phyloP scores from a whole-genome alignment of 2,113 vertebrate species.

The Micromys minutus region DNA sequence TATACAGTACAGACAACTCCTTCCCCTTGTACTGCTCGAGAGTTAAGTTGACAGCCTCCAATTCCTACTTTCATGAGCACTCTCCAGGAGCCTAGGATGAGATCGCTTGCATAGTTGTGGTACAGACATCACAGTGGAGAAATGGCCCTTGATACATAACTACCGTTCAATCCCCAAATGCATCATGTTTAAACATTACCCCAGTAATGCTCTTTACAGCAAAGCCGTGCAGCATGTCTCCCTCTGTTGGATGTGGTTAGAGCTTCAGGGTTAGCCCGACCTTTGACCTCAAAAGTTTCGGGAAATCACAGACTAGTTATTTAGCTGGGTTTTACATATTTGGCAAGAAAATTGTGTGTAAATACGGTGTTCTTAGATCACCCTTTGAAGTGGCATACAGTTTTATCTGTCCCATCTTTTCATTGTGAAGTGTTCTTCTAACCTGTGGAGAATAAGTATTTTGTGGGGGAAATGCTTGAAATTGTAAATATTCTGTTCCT shows the following conservation, averaged over 20 bases:
- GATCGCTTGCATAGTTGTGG: background rate
- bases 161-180: background rate
- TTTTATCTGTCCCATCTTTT: conserved; percentile 2
- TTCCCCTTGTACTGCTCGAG: background rate
- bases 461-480: background rate
- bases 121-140: background rate
- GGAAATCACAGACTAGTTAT: conserved; percentile 1
- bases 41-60: background rate
- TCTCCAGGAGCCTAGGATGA: background rate
- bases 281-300: conserved; percentile 23
- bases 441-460: conserved; percentile 26
- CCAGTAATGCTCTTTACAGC: background rate
- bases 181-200: background rate
- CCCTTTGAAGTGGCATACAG: background rate
- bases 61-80: background rate
- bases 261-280: conserved; percentile 1
- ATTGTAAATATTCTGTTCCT: conserved; percentile 23
- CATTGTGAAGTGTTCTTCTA: background rate
- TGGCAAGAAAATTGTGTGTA: background rate
- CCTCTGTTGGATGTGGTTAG: background rate
- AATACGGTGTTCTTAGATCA: background rate
- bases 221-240: background rate
- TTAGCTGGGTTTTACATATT: background rate
- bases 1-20: background rate
- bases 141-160: background rate